A percentile compares a stretch with the other conserved stretches of the same genome.
Evolutionary conservation across 2,113 vertebrate genomes (phyloP).

Genomic region (Electrona antarctica): DNA sequence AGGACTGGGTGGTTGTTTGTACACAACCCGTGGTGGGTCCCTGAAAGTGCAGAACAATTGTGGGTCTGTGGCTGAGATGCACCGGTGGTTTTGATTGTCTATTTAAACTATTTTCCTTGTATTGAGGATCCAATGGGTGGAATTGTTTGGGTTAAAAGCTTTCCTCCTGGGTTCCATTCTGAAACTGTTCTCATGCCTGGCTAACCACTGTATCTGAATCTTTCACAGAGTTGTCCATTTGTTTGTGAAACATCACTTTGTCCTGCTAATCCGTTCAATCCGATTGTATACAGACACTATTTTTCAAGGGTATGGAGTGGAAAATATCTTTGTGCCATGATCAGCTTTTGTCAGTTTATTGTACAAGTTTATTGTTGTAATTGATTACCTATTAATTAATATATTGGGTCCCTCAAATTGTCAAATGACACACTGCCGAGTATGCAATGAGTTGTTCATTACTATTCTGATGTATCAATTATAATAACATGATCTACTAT

Average conservation of each 20-base stretch:
- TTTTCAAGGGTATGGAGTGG: neutral
- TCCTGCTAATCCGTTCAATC: conserved; percentile 1
- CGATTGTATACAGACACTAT: neutral
- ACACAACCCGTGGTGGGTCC: conserved; percentile 56
- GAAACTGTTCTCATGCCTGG: conserved; percentile 10
- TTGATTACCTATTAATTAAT: too few relatives aligned
- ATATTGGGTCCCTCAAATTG: too few relatives aligned
- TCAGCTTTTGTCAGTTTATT: neutral
- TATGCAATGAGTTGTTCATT: too few relatives aligned
- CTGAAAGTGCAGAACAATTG: conserved; percentile 31
- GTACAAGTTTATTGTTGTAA: too few relatives aligned
- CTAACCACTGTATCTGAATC: conserved; percentile 1
- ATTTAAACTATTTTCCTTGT: conserved; percentile 32
- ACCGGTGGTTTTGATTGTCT: conserved; percentile 29
- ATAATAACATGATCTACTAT: too few relatives aligned
- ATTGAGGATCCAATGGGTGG: conserved; percentile 20
- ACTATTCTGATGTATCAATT: too few relatives aligned
- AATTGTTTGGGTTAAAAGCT: conserved; percentile 43
- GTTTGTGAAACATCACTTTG: neutral
- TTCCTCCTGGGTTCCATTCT: conserved; percentile 22
- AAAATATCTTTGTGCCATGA: neutral
- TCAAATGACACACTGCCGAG: too few relatives aligned
- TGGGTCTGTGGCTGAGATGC: conserved; percentile 39
- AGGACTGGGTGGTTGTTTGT: conserved; percentile 45
- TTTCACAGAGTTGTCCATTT: conserved; percentile 13